These are phyloP conservation scores for Zaprionus vittiger DNA, from an alignment of 1,140 invertebrate species.

Conservation along the genomic window DNA sequence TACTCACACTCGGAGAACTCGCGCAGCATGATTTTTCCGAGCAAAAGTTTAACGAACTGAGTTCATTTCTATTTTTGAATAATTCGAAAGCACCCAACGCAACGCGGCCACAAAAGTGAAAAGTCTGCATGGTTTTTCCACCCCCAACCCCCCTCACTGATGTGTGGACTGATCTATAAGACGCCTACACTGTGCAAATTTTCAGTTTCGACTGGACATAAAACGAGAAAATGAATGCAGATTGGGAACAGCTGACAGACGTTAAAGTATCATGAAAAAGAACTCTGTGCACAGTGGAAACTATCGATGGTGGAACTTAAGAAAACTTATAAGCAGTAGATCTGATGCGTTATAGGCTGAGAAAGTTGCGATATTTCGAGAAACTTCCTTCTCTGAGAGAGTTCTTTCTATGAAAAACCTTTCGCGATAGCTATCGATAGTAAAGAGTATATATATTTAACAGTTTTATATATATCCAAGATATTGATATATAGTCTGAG, in stretches of 20 bases:
- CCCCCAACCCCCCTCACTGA: not conserved
- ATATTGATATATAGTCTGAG: too few species aligned
- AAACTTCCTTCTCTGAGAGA: too few species aligned
- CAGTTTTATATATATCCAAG: not conserved
- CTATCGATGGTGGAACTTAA: not conserved
- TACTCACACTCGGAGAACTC: slow-evolving; percentile 2
- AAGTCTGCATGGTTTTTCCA: slow-evolving; percentile 70
- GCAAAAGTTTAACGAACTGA: slow-evolving; percentile 84
- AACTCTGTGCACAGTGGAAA: slow-evolving; percentile 7
- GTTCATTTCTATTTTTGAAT: slow-evolving; percentile 85
- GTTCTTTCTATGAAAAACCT: too few species aligned
- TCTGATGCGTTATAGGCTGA: not conserved
- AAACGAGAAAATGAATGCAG: slow-evolving; percentile 38
- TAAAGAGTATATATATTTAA: not conserved
- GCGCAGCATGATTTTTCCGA: slow-evolving; percentile 69
- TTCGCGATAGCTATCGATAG: too few species aligned
- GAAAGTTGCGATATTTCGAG: too few species aligned
- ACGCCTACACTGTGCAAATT: slow-evolving; percentile 79
- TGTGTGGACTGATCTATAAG: slow-evolving; percentile 51
- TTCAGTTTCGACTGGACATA: slow-evolving; percentile 47
- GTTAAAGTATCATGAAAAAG: slow-evolving; percentile 11
- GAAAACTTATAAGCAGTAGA: not conserved
- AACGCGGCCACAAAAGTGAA: slow-evolving; percentile 62
- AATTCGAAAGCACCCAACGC: slow-evolving; percentile 68
- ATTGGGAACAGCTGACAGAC: slow-evolving; percentile 40